Base-by-base conservation (phyloP, 2,888 invertebrate genomes). In the Hyppa rectilinea region DNA sequence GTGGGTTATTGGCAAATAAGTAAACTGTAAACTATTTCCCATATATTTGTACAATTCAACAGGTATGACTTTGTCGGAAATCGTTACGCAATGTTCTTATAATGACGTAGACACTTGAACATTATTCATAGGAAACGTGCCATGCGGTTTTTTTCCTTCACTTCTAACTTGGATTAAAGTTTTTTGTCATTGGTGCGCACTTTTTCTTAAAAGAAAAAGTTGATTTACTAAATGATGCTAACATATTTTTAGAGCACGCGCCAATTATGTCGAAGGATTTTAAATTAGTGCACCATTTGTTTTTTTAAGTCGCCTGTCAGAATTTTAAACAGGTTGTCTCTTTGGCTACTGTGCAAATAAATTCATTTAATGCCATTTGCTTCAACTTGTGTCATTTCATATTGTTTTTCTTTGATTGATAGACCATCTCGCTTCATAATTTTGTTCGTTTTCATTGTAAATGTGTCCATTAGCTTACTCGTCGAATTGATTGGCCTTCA, bases 21-120 rank as follows among this genome's bases (percentile, higher is more conserved):
- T 63, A 71, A 80, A 52, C 62, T 60, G 52, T 52, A 53, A 72
- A 70, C 68, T 78, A 76, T 82, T 78, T 78, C 60, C 49, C 23
- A 61, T 61, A 47, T 70, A 77, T 71, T 72, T 81, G 67, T 70
- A 68, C 23, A 61, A 49, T 63, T 52, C 49, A 56, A 63, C 55
- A 74, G 70, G 66, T 76, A 76, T 62, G 50, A 52, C 29, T 70
- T 81, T 71, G 72, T 80, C 12, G 67, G 78, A 72, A 64, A 71
- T 82, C n/a, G 68, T 82, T 80, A 75, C 75, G 81, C 70, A 79
- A 79, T 76, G 38, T 58, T 73, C 61, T 76, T n/a, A 63, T 64
- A 78, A 82, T 84, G 84, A 81, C 81, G 86, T 73, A 74, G 68
- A 75, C 65, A 78, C 66, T 75, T 73, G 47, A 78, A 56, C 58